phyloP scores from a whole-genome alignment of 2,113 vertebrate genomes.

The Protobothrops flavoviridis region DNA sequence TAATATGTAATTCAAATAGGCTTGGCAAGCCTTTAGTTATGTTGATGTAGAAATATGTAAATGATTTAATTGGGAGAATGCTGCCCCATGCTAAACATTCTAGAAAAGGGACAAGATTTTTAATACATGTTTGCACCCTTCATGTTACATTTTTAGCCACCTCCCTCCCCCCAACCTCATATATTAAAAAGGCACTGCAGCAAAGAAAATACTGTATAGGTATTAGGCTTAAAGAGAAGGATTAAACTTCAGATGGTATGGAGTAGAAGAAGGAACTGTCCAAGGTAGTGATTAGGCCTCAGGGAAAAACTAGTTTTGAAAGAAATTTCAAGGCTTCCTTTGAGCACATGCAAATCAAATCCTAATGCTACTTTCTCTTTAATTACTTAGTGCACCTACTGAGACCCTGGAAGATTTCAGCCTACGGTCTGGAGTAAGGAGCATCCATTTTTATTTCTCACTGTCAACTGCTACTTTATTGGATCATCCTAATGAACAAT shows the following conservation, averaged over 20 bases:
- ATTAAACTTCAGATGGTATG: neutral
- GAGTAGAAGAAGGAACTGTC: neutral
- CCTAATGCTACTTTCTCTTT: neutral
- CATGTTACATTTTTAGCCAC: neutral
- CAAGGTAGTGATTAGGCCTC: neutral
- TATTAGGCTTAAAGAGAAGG: neutral
- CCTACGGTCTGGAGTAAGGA: neutral
- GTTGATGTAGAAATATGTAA: neutral
- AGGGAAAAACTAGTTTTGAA: neutral
- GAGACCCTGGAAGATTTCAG: neutral
- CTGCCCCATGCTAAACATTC: neutral
- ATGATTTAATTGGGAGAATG: neutral
- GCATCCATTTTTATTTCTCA: neutral
- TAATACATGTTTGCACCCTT: neutral
- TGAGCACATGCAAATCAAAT: neutral
- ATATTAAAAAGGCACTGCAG: neutral
- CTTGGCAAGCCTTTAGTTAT: neutral
- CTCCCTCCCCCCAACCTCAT: neutral
- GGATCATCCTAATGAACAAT: neutral
- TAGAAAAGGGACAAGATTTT: neutral
- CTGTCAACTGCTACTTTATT: neutral
- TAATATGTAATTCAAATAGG: neutral
- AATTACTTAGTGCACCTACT: neutral
- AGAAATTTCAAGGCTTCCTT: neutral
- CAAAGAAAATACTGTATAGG: neutral